These are phyloP conservation scores for Hoplostethus atlanticus DNA, from an alignment of 2,797 vertebrate species.

Conservation along the genomic window DNA sequence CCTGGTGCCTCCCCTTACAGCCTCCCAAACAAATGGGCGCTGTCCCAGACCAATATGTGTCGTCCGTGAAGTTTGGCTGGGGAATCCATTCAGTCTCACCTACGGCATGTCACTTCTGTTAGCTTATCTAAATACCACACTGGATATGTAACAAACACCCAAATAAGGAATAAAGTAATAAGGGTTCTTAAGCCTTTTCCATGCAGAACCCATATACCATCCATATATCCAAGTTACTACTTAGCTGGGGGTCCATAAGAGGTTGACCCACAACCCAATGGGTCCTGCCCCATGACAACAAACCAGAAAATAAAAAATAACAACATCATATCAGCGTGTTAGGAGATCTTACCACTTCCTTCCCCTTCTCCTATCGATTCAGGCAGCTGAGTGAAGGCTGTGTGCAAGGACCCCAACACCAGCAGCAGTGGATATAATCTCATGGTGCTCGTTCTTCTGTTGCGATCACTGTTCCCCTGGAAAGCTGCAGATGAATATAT, in stretches of 20 bases:
- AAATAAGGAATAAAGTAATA: not conserved
- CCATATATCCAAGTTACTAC: not conserved
- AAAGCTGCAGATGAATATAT: conserved; percentile 20
- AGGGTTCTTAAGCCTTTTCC: too few species aligned
- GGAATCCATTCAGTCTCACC: conserved; percentile 67
- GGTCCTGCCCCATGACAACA: too few species aligned
- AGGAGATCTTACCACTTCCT: conserved; percentile 78
- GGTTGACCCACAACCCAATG: too few species aligned
- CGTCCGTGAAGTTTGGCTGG: conserved; percentile 53
- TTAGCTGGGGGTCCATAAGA: not conserved
- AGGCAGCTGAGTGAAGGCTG: conserved; percentile 62
- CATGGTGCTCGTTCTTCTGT: conserved; percentile 39
- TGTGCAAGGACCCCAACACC: conserved; percentile 57
- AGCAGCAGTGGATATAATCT: conserved; percentile 45
- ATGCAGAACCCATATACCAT: not conserved
- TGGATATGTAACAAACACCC: not conserved
- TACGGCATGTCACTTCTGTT: conserved; percentile 34
- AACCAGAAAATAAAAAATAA: not conserved
- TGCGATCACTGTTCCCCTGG: conserved; percentile 11
- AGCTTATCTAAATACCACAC: not conserved
- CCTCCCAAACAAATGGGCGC: conserved; percentile 87
- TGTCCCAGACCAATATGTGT: conserved; percentile 89
- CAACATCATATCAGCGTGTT: not conserved
- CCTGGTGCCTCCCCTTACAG: conserved; percentile 84
- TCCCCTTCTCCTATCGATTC: conserved; percentile 65